Base-by-base conservation (phyloP, 2,113 vertebrate species). In the Hoplias malabaricus region DNA sequence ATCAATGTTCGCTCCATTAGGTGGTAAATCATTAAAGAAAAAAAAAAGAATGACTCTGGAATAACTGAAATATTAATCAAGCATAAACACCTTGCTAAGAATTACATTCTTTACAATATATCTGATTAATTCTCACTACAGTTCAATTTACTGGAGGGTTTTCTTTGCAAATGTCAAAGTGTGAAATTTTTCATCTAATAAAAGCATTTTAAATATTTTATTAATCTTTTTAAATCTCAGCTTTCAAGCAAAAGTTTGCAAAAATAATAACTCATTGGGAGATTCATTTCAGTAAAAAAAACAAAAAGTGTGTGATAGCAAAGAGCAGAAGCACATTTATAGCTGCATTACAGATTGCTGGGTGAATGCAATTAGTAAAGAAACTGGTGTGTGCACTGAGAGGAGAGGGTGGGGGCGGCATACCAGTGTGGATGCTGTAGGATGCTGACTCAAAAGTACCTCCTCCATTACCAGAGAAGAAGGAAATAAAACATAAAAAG, bases 301-400 rank as follows among this genome's bases (percentile, higher is more conserved):
- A 48, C 0, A 46, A 46, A 46, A 12, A 31, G 14, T 57, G 16
- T 57, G 43, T 34, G 36, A 5, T 29, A 68, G 14, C 2, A 1
- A 59, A 82, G 19, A 56, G 46, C 66, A 65, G 6, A 53, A 57
- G 54, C 34, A 62, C 11, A 65, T 71, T 82, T 59, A 13, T 42
- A 23, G 21, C 40, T 40, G n/a, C 67, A 74, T 56, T 53, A 25
- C 63, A 68, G 25, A 38, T 61, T 34, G 29, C 13, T 19, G 31
- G 14, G 50, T 65, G 27, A n/a, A 79, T 75, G 57, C 27, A 75
- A 75, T 67, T 42, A 75, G 66, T 72, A 53, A 27, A 40, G 38
- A 61, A 62, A 21, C 21, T 33, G 25, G 23, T 48, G 69, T 69
- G 38, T 48, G 42, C 31, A 63, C 33, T 21, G 19, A 63, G 19